These are phyloP conservation scores for Apotomis turbidana DNA, from an alignment of 2,888 invertebrate species.

Conservation along the genomic window DNA sequence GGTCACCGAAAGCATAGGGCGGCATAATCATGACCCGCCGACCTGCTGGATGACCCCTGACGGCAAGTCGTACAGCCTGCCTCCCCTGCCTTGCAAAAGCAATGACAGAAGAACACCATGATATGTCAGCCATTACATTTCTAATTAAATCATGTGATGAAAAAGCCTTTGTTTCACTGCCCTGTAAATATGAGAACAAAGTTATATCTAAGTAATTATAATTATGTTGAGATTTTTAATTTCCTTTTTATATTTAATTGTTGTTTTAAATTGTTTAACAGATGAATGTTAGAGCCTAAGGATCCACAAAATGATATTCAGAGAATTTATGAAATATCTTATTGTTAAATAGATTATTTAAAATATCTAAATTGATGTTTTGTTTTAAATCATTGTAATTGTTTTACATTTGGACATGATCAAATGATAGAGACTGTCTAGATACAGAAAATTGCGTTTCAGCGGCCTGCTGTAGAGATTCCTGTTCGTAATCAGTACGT, in stretches of 20 bases:
- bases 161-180: constrained; percentile 42
- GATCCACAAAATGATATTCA: constrained; percentile 24
- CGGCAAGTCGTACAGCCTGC: constrained; percentile 76
- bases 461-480: too few relatives aligned
- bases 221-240: constrained; percentile 41
- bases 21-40: constrained; percentile 78
- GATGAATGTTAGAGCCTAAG: constrained; percentile 17
- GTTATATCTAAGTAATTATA: constrained; percentile 22
- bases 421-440: too few relatives aligned
- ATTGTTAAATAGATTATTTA: constrained; percentile 20
- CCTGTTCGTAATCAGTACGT: too few relatives aligned
- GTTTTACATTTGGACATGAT: constrained; percentile 6
- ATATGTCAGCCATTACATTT: constrained; percentile 46
- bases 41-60: constrained; percentile 81
- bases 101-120: constrained; percentile 58
- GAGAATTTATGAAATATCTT: constrained; percentile 15
- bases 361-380: constrained; percentile 23
- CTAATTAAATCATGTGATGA: constrained; percentile 56
- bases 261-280: constrained; percentile 21
- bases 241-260: constrained; percentile 30
- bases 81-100: constrained; percentile 61
- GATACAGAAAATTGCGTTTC: too few relatives aligned
- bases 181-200: constrained; percentile 42
- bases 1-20: constrained; percentile 76
- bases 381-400: constrained; percentile 18